Percentiles rank a stretch among this genome's conserved stretches.
Conservation (phyloP, 2,113 vertebrate species). For the Carettochelys insculpta region DNA sequence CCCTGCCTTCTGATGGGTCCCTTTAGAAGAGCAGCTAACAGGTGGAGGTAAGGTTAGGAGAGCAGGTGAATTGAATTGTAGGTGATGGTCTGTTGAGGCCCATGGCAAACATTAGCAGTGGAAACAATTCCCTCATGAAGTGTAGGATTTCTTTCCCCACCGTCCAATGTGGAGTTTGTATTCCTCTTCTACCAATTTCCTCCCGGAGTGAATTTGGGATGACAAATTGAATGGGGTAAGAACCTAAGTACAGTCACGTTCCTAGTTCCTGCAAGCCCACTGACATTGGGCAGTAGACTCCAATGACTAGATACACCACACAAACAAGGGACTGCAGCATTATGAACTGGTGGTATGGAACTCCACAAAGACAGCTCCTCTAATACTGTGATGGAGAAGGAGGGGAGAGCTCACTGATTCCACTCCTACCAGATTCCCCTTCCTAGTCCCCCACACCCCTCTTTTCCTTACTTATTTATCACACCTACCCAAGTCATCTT, state of each 20-base stretch:
- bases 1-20: background rate
- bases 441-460: background rate
- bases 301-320: no score
- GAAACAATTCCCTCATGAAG: conserved; percentile 2
- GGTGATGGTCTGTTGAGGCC: conserved; percentile 3
- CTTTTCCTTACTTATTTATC: background rate
- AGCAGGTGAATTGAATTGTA: background rate
- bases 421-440: background rate
- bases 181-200: background rate
- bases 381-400: background rate
- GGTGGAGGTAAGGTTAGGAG: conserved; percentile 21
- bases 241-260: background rate
- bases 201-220: background rate
- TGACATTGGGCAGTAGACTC: background rate
- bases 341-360: background rate
- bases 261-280: background rate
- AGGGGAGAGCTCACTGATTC: background rate
- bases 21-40: background rate
- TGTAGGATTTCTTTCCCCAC: background rate
- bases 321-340: background rate
- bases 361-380: background rate
- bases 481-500: background rate
- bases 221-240: background rate
- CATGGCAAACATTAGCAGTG: background rate
- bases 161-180: background rate